Evolutionary conservation across 2,888 invertebrate species (phyloP), one percentile per base, ranked within the genome.

Genomic region (Protophormia terraenovae): DNA sequence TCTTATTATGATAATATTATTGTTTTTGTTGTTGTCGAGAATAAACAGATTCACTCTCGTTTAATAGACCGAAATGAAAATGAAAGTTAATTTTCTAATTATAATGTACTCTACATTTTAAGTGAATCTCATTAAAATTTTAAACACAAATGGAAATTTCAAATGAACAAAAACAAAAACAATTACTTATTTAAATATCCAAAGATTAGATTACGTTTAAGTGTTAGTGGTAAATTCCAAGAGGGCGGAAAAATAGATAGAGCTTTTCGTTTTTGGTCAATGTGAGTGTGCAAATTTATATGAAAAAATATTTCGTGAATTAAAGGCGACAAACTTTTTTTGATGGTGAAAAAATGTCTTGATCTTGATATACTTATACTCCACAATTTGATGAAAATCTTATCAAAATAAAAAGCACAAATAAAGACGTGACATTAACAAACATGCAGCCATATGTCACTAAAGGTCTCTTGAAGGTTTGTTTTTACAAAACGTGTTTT

Each of bases 11-110:
- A 78, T 35, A 58, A 67, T 66, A 47, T 41, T 38, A 27, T 50
- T 35, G 1, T 50, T 53, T 8, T 53, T 71, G 22, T 16, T 41
- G 14, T 62, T 47, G 41, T 47, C 62, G 24, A 53, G 22, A 66
- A 47, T 80, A 45, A n/a, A 71, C 64, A 67, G 29, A 22, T 67
- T 45, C 45, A 32, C 45, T 45, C 6, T 35, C n/a, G 12, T 22
- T 53, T 55, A 45, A 38, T 45, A 58, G 29, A 38, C 27, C 29
- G 12, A 64, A 62, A 45, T 45, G 27, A 78, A 78, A 60, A 35
- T 60, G 35, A 78, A 78, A 78, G 45, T 69, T 35, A 47, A 67
- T 77, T 45, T 77, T 77, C 22, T 47, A 24, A 58, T 45, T 58
- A 66, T 6, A 66, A 32, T 27, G 62, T n/a, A n/a, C n/a, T 35